Evolutionary conservation across 1,140 invertebrate genomes (phyloP), one percentile per base, ranked within the genome.

Genomic region (Arion vulgaris): DNA sequence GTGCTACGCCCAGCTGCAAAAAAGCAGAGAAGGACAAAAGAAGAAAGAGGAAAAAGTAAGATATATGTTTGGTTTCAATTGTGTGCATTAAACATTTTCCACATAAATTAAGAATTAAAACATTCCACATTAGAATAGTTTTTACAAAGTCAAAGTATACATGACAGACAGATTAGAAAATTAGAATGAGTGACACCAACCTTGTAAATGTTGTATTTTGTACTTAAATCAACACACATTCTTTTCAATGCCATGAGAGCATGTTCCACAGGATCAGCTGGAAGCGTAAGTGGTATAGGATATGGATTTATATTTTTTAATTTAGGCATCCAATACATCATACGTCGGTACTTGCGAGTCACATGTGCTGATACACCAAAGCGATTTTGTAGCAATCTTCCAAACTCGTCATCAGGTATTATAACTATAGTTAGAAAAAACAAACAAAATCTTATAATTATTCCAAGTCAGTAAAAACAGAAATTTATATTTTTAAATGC

Each of bases 281-380:
- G 88, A 5, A 90, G 83, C 15, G 82, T 94, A 49, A 95, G 93
- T 0, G 98, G 96, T 62, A 98, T 90, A 0, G 95, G 94, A 95
- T 96, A 99, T 1, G 98, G 98, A 86, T 96, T 97, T 0, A 95
- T 90, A 91, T 99, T 95, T 89, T 95, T 96, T 88, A 99, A 97
- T 92, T 99, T 99, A 5, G 98, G 97, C 95, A 98, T 96, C 98
- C 98, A 99, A 90, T 99, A 99, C 93, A 97, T 95, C 96, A 99
- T 98, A 71, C 97, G 94, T 93, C 95, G 95, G 89, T 95, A 96
- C 90, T 98, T 98, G 82, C 96, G 93, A 23, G 97, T 90, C 0
- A 96, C 96, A 89, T 95, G 94, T 19, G 95, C 95, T 87, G 95
- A 93, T 80, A 93, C 93, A 0, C 98, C 98, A 94, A 99, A 99